A percentile compares a stretch with the other conserved stretches of the same genome.
These are phyloP conservation scores for Sympetrum striolatum DNA, from an alignment of 2,888 invertebrate genomes.

Conservation along the genomic window DNA sequence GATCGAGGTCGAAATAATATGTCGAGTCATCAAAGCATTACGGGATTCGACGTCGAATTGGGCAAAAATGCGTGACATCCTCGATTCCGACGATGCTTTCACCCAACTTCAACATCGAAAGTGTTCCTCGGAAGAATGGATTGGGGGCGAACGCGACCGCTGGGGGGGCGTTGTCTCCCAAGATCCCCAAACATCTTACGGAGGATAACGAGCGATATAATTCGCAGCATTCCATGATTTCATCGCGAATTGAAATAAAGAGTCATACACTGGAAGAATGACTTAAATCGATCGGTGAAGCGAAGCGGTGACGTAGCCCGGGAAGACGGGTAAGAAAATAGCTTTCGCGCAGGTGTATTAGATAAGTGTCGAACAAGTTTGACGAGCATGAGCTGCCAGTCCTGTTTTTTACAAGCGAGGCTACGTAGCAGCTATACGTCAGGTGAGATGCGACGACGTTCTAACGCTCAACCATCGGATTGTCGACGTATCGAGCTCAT, in stretches of 20 bases:
- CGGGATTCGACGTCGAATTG: neutral
- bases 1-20: neutral
- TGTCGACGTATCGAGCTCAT: too few species aligned
- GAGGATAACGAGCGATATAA: too few species aligned
- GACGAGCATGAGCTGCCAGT: neutral
- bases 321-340: neutral
- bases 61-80: neutral
- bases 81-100: neutral
- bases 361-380: conserved; percentile 19
- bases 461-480: too few species aligned
- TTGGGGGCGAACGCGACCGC: neutral
- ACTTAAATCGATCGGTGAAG: neutral
- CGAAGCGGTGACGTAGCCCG: neutral
- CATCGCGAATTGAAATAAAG: neutral
- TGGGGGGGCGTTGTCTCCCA: too few species aligned
- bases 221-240: too few species aligned
- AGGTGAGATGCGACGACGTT: too few species aligned
- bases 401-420: neutral
- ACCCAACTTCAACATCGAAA: neutral
- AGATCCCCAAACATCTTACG: too few species aligned
- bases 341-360: neutral
- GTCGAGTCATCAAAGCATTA: neutral
- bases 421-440: neutral
- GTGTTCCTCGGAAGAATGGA: neutral
- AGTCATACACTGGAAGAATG: neutral